These are phyloP conservation scores for Blennius ocellaris DNA, from an alignment of 2,113 vertebrate genomes.

Conservation along the genomic window DNA sequence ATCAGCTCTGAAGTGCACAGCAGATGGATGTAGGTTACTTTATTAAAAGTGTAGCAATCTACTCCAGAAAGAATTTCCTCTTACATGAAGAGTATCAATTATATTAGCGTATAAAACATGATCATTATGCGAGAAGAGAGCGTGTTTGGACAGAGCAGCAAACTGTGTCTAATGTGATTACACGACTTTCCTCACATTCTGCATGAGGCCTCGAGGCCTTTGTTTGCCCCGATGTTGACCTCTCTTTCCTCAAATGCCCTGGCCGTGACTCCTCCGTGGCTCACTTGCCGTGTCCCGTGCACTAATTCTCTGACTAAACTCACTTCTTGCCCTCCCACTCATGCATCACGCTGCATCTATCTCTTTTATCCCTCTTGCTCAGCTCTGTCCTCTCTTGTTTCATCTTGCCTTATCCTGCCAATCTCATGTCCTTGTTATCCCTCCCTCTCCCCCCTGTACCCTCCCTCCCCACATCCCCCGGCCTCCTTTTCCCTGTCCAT, in stretches of 20 bases:
- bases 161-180: slow-evolving; percentile 76
- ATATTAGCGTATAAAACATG: slow-evolving; percentile 24
- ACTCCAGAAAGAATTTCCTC: too few species aligned
- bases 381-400: slow-evolving; percentile 67
- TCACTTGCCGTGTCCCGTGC: slow-evolving; percentile 47
- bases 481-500: slow-evolving; percentile 25
- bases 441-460: slow-evolving; percentile 20
- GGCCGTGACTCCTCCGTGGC: slow-evolving; percentile 58
- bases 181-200: slow-evolving; percentile 72
- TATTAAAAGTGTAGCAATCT: too few species aligned
- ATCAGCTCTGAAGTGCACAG: too few species aligned
- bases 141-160: slow-evolving; percentile 61
- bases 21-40: too few species aligned
- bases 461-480: slow-evolving; percentile 12
- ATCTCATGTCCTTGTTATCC: slow-evolving; percentile 73
- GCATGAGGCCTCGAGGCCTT: slow-evolving; percentile 54
- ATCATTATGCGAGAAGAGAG: slow-evolving; percentile 45
- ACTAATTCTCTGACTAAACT: slow-evolving; percentile 61
- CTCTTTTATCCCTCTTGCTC: slow-evolving; percentile 62
- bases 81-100: background rate
- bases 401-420: slow-evolving; percentile 69
- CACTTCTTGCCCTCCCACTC: slow-evolving; percentile 54
- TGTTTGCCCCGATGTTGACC: slow-evolving; percentile 63
- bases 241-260: slow-evolving; percentile 61
- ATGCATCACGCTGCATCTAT: slow-evolving; percentile 62